These are phyloP conservation scores for Steinernema hermaphroditum DNA, from an alignment of 2,888 invertebrate species.

Conservation along the genomic window DNA sequence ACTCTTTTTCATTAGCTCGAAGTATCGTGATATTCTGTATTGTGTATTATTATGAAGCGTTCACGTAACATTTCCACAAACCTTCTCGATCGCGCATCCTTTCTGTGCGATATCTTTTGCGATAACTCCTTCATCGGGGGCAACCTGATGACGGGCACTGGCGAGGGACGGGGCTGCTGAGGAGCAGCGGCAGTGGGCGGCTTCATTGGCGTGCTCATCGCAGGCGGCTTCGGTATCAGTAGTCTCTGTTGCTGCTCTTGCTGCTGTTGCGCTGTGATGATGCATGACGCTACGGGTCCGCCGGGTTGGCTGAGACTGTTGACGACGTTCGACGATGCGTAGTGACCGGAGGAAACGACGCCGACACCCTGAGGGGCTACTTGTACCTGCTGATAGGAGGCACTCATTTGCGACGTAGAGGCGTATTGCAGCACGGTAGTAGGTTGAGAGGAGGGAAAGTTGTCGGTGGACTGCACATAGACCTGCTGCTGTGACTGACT, in stretches of 20 bases:
- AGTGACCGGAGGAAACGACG: not conserved
- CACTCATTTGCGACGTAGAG: conserved; percentile 1
- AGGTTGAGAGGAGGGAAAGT: not conserved
- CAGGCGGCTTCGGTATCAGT: conserved; percentile 4
- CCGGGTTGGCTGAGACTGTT: conserved; percentile 19
- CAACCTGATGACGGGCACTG: not conserved
- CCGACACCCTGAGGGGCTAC: not conserved
- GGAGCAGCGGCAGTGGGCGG: not conserved
- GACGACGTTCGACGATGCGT: conserved; percentile 13
- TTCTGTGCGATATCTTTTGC: not conserved
- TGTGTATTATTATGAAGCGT: not conserved
- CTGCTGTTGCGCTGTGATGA: conserved; percentile 16
- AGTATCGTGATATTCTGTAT: conserved; percentile 10
- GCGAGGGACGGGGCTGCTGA: not conserved
- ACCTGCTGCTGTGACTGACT: not conserved
- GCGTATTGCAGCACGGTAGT: not conserved
- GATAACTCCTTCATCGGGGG: not conserved
- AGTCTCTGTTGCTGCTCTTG: not conserved
- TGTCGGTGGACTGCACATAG: not conserved
- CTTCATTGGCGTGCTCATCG: conserved; percentile 3
- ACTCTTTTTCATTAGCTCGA: not conserved
- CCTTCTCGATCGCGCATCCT: not conserved
- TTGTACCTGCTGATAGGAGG: conserved; percentile 8
- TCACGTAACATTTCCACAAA: not conserved
- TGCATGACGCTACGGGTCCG: conserved; percentile 11